Evolutionary conservation across 2,113 vertebrate genomes (phyloP).

Genomic region (Tachycineta bicolor): DNA sequence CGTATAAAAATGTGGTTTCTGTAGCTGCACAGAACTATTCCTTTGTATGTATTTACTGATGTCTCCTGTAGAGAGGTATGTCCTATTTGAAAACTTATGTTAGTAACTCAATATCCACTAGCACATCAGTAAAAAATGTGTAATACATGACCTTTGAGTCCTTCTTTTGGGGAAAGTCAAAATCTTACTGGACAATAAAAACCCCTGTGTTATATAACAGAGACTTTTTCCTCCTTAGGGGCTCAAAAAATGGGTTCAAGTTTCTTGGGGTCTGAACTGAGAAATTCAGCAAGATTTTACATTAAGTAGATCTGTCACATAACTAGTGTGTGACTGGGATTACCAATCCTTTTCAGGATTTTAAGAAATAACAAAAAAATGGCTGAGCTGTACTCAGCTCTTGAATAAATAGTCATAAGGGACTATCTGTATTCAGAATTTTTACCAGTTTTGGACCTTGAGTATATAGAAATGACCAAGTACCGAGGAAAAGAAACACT

Average conservation of each 20-base stretch:
- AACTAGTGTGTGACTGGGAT: not conserved
- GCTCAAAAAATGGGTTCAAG: not conserved
- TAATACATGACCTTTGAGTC: not conserved
- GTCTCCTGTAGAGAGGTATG: not conserved
- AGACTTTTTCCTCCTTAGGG: not conserved
- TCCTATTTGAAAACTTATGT: not conserved
- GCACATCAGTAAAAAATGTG: not conserved
- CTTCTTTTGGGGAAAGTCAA: not conserved
- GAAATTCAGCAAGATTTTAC: not conserved
- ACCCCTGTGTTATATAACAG: accelerated
- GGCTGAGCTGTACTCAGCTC: not conserved
- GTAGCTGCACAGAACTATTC: not conserved
- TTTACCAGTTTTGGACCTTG: not conserved
- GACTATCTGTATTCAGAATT: not conserved
- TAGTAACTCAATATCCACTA: not conserved
- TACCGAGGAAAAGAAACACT: not conserved
- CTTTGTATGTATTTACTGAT: not conserved
- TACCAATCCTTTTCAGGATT: not conserved
- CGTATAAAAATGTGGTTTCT: not conserved
- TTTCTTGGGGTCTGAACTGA: not conserved
- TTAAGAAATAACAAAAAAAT: not conserved
- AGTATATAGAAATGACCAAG: not conserved
- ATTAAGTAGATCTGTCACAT: not conserved
- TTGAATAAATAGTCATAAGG: not conserved
- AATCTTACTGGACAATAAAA: not conserved